phyloP scores from a whole-genome alignment of 2,113 vertebrate species.

The Tapirus terrestris region DNA sequence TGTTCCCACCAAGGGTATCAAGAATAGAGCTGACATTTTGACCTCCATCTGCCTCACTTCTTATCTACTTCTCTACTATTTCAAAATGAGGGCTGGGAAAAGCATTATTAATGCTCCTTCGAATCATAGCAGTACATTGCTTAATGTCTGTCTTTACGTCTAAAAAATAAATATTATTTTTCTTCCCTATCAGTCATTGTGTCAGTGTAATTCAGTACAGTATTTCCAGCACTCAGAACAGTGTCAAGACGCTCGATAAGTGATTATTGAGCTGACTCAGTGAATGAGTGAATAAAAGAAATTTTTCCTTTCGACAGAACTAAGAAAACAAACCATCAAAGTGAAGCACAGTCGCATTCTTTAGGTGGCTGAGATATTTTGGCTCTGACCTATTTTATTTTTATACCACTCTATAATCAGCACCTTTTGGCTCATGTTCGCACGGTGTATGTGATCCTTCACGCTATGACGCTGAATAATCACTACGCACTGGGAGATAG shows the following conservation, averaged over 20 bases:
- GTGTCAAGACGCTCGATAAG: background rate
- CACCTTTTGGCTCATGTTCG: conserved; percentile 70
- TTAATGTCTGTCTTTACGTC: background rate
- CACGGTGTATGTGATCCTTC: conserved; percentile 50
- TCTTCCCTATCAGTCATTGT: background rate
- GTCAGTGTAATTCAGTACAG: background rate
- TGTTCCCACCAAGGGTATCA: background rate
- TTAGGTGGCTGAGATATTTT: conserved; percentile 53
- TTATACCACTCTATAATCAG: conserved; percentile 67
- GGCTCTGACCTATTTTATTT: conserved; percentile 68
- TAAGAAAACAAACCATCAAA: background rate
- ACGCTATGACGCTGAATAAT: conserved; percentile 71
- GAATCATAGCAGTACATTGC: background rate
- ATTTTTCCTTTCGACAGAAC: background rate
- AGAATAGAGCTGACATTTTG: background rate
- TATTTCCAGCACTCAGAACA: background rate
- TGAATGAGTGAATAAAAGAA: conserved; percentile 39
- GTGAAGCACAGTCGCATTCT: conserved; percentile 4
- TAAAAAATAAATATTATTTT: background rate
- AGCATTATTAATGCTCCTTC: background rate
- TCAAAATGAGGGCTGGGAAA: background rate
- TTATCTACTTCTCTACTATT: background rate
- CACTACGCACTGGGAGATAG: conserved; percentile 57
- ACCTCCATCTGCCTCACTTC: background rate
- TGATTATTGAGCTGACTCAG: background rate